phyloP scores from a whole-genome alignment of 2,888 invertebrate genomes.

The Junonia oenone region DNA sequence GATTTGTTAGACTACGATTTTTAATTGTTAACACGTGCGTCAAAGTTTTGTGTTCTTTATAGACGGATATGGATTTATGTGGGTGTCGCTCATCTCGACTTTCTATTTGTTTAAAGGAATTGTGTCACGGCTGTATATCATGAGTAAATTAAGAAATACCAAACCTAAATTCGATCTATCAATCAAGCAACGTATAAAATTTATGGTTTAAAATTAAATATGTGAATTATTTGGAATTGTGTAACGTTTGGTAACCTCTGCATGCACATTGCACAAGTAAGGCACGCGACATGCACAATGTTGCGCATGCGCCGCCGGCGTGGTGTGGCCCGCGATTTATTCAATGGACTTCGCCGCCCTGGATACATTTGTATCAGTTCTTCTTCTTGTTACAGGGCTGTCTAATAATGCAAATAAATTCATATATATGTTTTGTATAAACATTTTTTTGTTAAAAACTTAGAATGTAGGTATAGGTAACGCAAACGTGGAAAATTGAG shows the following conservation, averaged over 20 bases:
- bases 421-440: not conserved
- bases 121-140: constrained; percentile 9
- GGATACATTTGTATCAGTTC: constrained; percentile 51
- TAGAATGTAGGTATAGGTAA: no score
- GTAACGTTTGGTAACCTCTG: constrained; percentile 13
- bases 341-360: constrained; percentile 58
- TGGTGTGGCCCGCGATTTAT: constrained; percentile 52
- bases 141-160: not conserved
- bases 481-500: no score
- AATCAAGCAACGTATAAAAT: not conserved
- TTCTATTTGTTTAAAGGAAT: constrained; percentile 46
- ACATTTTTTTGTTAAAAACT: no score
- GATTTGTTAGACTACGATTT: constrained; percentile 65
- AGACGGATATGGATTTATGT: constrained; percentile 38
- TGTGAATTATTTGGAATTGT: not conserved
- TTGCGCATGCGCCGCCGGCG: constrained; percentile 31
- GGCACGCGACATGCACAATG: constrained; percentile 35
- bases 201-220: not conserved
- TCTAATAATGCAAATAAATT: not conserved
- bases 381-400: constrained; percentile 33
- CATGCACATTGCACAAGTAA: constrained; percentile 15
- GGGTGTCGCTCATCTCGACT: constrained; percentile 49
- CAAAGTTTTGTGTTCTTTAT: constrained; percentile 41
- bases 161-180: not conserved
- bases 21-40: constrained; percentile 75